phyloP scores from a whole-genome alignment of 2,113 vertebrate species.

The Microcebus jonahi region DNA sequence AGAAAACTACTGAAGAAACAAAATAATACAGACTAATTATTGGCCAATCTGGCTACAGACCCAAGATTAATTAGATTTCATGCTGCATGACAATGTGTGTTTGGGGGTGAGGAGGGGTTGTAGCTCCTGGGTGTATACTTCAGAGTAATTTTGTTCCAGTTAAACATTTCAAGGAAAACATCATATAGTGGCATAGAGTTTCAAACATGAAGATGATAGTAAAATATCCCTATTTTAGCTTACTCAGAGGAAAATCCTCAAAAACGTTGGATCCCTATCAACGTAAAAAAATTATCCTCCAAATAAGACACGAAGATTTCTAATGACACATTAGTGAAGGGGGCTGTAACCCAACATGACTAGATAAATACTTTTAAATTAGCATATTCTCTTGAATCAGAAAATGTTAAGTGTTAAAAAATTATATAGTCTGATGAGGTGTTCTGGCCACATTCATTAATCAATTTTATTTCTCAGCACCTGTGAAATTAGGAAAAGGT shows the following conservation, averaged over 20 bases:
- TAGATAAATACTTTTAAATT: neutral
- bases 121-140: neutral
- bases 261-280: neutral
- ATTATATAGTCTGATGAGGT: neutral
- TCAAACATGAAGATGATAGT: neutral
- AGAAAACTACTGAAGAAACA: neutral
- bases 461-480: neutral
- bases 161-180: neutral
- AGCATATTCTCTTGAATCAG: neutral
- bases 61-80: neutral
- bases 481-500: neutral
- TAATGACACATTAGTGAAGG: neutral
- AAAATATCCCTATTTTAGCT: neutral
- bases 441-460: neutral
- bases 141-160: neutral
- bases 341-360: neutral
- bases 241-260: neutral
- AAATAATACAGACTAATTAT: neutral
- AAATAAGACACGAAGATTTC: neutral
- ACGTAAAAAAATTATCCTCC: neutral
- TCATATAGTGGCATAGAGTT: neutral
- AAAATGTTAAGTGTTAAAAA: neutral
- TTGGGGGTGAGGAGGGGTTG: neutral
- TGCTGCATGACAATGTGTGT: neutral
- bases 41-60: neutral